Base-by-base conservation (phyloP, 2,113 vertebrate genomes). In the Tetrax tetrax region DNA sequence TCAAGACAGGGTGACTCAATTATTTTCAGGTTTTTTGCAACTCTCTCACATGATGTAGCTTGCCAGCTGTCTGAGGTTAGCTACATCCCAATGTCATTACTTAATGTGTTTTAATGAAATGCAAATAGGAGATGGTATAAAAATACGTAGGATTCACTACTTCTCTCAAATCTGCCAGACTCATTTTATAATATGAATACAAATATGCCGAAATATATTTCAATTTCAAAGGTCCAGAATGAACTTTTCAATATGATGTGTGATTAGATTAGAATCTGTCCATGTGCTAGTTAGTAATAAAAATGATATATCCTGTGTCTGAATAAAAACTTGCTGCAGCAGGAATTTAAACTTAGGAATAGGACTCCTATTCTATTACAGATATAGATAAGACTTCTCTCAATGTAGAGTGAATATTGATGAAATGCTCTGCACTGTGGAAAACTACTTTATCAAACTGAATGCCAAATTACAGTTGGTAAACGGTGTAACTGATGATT, bases 201-300 rank as follows among this genome's bases (percentile, higher is more conserved):
- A 87, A 72, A 59, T 59, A 75, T 43, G n/a, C 74, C 47, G 77
- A 95, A 69, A 91, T 84, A 18, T 35, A 84, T 68, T 96, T 84
- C 86, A 81, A 70, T 92, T 93, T 86, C 92, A 94, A 31, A 87
- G n/a, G 81, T 91, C 74, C 74, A 78, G 63, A 87, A 65, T 77
- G 57, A 92, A 92, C 80, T 89, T 84, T 72, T 85, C 56, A 43
- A 65, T 95, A 79, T 38, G 18, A 92, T 72, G 37, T 60, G 56
- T 79, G 83, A 89, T 92, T 81, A 92, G 92, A 96, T 95, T 95
- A 95, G 83, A 92, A 95, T 92, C 91, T 82, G 38, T 74, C 76
- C 65, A 79, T 94, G 81, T 77, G 74, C 83, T 96, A 85, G 74
- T 91, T 95, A 83, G 50, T 63, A 93, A 92, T 72, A 92, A 92